Evolutionary conservation across 1,140 invertebrate genomes (phyloP).

Genomic region (Adelges cooleyi): DNA sequence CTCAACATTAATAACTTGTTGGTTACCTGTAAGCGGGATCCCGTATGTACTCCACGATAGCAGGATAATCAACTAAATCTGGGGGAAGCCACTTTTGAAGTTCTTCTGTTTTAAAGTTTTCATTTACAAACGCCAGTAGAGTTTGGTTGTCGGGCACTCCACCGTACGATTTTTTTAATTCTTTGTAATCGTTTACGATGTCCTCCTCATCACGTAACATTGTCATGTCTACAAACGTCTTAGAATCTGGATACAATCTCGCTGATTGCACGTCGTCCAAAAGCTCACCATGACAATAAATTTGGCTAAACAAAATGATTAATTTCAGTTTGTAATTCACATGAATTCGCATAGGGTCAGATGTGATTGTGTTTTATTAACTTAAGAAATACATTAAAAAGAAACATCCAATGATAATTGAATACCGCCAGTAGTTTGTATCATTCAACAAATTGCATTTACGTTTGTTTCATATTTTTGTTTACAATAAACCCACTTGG

Average conservation of each 20-base stretch:
- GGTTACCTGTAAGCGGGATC: not conserved
- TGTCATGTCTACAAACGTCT: slow-evolving; percentile 86
- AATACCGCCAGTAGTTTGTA: no score
- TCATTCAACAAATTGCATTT: no score
- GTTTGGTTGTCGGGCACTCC: not conserved
- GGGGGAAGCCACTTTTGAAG: not conserved
- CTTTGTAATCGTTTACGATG: slow-evolving; percentile 13
- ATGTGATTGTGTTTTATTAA: no score
- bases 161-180: slow-evolving; percentile 18
- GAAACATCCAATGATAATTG: no score
- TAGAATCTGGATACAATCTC: slow-evolving; percentile 67
- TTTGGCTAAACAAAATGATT: no score
- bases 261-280: slow-evolving; percentile 68
- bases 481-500: no score
- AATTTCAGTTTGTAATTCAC: no score
- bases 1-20: not conserved
- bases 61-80: not conserved
- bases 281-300: slow-evolving; percentile 72
- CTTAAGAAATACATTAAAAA: no score
- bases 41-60: not conserved
- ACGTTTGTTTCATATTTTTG: no score
- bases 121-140: not conserved
- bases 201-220: slow-evolving; percentile 47
- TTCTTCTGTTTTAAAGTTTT: not conserved
- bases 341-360: no score